Evolutionary conservation across 1,140 invertebrate genomes (phyloP).

Genomic region (Varroa destructor): DNA sequence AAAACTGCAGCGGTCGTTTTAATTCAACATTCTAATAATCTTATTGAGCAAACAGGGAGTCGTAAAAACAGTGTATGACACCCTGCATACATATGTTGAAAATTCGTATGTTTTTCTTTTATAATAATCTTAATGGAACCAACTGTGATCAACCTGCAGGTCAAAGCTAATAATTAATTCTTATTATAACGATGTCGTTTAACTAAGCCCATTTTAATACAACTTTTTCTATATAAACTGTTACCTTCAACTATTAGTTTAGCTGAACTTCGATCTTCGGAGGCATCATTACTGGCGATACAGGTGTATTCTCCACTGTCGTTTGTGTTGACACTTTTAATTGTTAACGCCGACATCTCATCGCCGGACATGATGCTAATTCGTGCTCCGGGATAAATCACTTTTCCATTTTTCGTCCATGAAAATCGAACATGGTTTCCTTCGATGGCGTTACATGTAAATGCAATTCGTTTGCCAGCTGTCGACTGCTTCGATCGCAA

Average conservation of each 20-base stretch:
- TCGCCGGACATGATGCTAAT: conserved; percentile 2
- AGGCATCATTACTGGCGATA: conserved; percentile 6
- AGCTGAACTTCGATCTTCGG: conserved; percentile 7
- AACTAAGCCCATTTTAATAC: too few relatives aligned
- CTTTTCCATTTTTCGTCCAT: conserved; percentile 23
- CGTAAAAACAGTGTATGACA: too few relatives aligned
- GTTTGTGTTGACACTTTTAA: not conserved
- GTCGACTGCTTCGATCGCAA: not conserved
- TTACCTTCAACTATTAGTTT: conserved; percentile 4
- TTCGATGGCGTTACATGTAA: conserved; percentile 16
- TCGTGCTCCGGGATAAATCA: not conserved
- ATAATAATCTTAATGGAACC: too few relatives aligned
- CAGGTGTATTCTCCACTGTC: not conserved
- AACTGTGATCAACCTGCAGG: too few relatives aligned
- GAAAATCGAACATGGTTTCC: not conserved
- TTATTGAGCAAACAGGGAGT: too few relatives aligned
- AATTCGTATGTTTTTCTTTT: too few relatives aligned
- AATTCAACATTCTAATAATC: too few relatives aligned
- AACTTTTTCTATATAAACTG: too few relatives aligned
- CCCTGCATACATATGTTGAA: too few relatives aligned
- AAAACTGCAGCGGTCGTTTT: too few relatives aligned
- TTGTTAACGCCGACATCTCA: conserved; percentile 5
- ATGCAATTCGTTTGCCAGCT: not conserved
- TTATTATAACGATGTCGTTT: too few relatives aligned
- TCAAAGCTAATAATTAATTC: too few relatives aligned